Evolutionary conservation across 2,888 invertebrate species (phyloP), one percentile per base, ranked within the genome.

Genomic region (Erebia ligea): DNA sequence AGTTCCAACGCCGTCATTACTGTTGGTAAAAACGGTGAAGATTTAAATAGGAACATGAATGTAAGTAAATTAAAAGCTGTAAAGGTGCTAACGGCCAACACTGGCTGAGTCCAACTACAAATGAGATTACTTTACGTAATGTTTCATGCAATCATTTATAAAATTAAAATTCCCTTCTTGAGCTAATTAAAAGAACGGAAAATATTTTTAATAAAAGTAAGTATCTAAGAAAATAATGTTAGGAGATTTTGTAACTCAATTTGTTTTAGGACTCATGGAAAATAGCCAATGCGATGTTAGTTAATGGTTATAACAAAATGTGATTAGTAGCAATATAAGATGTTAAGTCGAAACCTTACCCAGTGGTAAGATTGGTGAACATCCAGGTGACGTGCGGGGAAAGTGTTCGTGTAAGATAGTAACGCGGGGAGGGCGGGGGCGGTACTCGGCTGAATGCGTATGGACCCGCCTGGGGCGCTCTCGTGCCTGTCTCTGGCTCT

Each of bases 361-460:
- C 96, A 77, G 97, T 95, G 58, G 97, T 96, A 79, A 97, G 95
- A 91, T 98, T 97, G 80, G 95, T 94, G 87, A 97, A 97, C 84
- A 98, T 95, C 98, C 98, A 98, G 57, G 98, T 97, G 70, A 95
- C 94, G 54, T 95, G 95, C 57, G 97, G 95, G 75, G 95, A 92
- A 81, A 95, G 94, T 3, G 65, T 15, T 58, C 69, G 70, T 82
- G 96, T 95, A 77, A 97, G 95, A 91, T 96, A 97, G 81, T 97
- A 95, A 75, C 97, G 95, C 56, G 98, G 98, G 80, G 96, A 95
- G 65, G 96, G 96, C 48, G 97, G 97, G 76, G 96, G 94, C 50
- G 98, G 98, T 77, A 98, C 95, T 70, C 97, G 95, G 81, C 98
- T 98, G 94, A 98, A 98, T 70, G 98, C 98, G 86, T 97, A 98